Evolutionary conservation across 2,113 vertebrate species (phyloP), one percentile per base, ranked within the genome.

Genomic region (Percopsis transmontana): DNA sequence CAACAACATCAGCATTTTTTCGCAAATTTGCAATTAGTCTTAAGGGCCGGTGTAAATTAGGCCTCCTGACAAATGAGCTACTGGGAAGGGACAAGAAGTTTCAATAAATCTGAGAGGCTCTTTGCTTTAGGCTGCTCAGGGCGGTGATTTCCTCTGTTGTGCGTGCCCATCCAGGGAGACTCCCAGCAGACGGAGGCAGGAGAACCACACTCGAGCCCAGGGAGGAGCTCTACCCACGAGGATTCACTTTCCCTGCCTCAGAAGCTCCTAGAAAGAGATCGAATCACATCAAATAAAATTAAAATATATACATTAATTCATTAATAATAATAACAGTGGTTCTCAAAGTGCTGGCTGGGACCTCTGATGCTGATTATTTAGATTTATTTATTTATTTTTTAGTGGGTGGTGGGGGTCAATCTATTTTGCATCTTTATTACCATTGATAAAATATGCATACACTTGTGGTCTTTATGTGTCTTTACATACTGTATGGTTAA

Each of bases 1-100:
- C 94, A 90, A 93, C 95, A 93, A 93, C 94, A 96, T 99, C 97
- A 99, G 97, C 96, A 96, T 94, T 97, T 98, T 97, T 94, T 92
- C 47, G 91, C 92, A 97, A 98, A 97, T 97, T 94, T 96, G 95
- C 95, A 98, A 97, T 98, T 98, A 98, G 96, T 98, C 96, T 98
- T 96, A 96, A 95, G 96, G 95, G 95, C 95, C 93, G 86, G 93
- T 87, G 94, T 97, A 98, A 98, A 98, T 98, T 93, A 97, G 94
- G 95, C 94, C 96, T 96, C 96, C 93, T 97, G 96, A 98, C 95
- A 95, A 95, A 98, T 94, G 94, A 96, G 95, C 93, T 93, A 95
- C 93, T 87, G 93, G 94, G 95, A 96, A 92, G 91, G 95, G 95
- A 94, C 94, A 86, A 70, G 78, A 84, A 88, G 89, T 91, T 91